Conservation (phyloP, 2,888 invertebrate species). For the Achlya flavicornis region DNA sequence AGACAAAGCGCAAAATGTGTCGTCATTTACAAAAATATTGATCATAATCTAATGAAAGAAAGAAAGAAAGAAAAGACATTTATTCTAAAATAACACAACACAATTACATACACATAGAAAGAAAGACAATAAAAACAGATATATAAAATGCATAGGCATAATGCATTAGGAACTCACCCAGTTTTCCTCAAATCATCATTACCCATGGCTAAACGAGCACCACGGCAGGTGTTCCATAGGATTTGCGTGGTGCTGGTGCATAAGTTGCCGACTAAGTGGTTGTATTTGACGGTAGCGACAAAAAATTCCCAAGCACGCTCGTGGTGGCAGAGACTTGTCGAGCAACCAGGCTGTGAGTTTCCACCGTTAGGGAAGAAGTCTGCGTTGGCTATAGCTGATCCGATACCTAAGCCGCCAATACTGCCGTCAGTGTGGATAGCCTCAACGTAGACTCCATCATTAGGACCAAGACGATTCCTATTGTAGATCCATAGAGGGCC, state of each 20-base stretch:
- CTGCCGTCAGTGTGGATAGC: conserved; percentile 54
- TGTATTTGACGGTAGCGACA: conserved; percentile 46
- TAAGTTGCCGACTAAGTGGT: conserved; percentile 48
- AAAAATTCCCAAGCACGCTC: conserved; percentile 57
- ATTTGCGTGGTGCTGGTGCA: conserved; percentile 45
- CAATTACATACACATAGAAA: too few relatives aligned
- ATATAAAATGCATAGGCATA: too few relatives aligned
- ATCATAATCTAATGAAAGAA: neutral
- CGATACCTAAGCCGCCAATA: conserved; percentile 68
- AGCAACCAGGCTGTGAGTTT: conserved; percentile 54
- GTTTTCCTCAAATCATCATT: conserved; percentile 50
- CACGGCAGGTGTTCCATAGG: conserved; percentile 46
- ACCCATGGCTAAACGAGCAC: conserved; percentile 48
- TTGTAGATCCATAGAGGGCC: conserved; percentile 55
- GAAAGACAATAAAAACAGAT: too few relatives aligned
- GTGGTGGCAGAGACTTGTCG: conserved; percentile 53
- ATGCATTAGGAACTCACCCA: conserved; percentile 50
- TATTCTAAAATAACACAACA: too few relatives aligned
- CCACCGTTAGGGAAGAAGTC: conserved; percentile 86
- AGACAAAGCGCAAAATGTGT: too few relatives aligned
- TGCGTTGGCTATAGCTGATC: conserved; percentile 69
- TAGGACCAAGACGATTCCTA: conserved; percentile 33
- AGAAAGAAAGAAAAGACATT: neutral
- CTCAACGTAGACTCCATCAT: conserved; percentile 65
- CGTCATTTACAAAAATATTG: neutral